Evolutionary conservation across 2,113 vertebrate species (phyloP).

Genomic region (Nanorana parkeri): DNA sequence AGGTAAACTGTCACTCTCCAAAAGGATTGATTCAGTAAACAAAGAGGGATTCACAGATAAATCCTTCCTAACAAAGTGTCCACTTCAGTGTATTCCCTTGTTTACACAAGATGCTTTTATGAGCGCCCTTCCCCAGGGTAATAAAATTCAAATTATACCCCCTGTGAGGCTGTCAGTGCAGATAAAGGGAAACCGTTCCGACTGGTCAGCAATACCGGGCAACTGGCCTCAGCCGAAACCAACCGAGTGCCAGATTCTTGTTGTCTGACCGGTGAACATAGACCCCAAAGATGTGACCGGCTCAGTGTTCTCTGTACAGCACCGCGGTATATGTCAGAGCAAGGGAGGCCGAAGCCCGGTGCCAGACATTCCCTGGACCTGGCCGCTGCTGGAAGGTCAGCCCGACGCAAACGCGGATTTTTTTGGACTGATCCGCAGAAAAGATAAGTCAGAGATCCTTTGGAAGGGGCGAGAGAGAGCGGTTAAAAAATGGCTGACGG

Average conservation of each 20-base stretch:
- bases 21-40: too few species aligned
- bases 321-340: background rate
- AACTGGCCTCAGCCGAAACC: too few species aligned
- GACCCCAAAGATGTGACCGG: too few species aligned
- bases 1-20: too few species aligned
- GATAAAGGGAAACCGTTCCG: too few species aligned
- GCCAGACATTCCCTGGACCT: constrained; percentile 71
- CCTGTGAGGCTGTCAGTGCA: too few species aligned
- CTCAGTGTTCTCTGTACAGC: too few species aligned
- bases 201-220: too few species aligned
- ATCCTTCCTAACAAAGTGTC: background rate
- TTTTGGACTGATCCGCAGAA: constrained; percentile 42
- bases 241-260: too few species aligned
- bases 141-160: background rate
- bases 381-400: constrained; percentile 64
- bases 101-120: background rate
- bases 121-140: too few species aligned
- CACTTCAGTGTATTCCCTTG: background rate
- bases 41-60: background rate
- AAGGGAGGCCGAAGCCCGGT: constrained; percentile 65
- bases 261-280: too few species aligned
- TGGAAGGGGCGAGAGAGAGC: background rate
- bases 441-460: constrained; percentile 15
- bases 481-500: too few species aligned
- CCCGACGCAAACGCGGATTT: constrained; percentile 60